These are phyloP conservation scores for Mesaphorura yosii DNA, from an alignment of 1,140 invertebrate genomes.

Conservation along the genomic window DNA sequence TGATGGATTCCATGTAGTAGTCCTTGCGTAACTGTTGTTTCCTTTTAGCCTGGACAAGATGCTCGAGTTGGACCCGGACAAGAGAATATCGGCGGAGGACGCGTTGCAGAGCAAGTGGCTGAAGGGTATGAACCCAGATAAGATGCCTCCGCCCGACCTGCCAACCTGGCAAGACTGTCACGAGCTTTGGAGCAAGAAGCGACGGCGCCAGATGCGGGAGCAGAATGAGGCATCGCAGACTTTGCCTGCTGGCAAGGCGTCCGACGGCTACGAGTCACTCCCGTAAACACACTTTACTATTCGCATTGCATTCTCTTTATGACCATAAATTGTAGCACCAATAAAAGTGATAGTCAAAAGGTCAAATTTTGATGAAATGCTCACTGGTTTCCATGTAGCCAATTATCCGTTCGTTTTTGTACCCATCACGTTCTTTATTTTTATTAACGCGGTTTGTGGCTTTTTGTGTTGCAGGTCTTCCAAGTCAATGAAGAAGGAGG, in stretches of 20 bases:
- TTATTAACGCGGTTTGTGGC: too few relatives aligned
- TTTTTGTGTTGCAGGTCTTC: too few relatives aligned
- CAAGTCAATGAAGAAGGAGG: too few relatives aligned
- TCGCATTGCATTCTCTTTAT: too few relatives aligned
- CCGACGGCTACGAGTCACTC: background rate
- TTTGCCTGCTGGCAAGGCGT: constrained; percentile 7
- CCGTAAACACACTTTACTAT: too few relatives aligned
- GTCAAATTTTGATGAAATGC: too few relatives aligned
- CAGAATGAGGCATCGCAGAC: constrained; percentile 49
- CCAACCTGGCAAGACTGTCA: constrained; percentile 98
- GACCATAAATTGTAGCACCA: too few relatives aligned
- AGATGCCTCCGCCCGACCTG: constrained; percentile 65
- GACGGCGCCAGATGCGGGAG: constrained; percentile 63
- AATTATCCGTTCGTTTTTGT: too few relatives aligned
- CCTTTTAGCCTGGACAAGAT: constrained; percentile 66
- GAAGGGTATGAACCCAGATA: constrained; percentile 74
- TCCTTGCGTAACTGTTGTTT: background rate
- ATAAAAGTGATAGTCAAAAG: too few relatives aligned
- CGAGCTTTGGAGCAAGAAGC: constrained; percentile 95
- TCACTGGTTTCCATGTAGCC: too few relatives aligned
- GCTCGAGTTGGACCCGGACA: constrained; percentile 89
- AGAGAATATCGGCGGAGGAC: constrained; percentile 85
- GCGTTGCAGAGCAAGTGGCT: constrained; percentile 91
- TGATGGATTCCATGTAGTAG: too few relatives aligned
- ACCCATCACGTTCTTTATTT: too few relatives aligned